Conservation (phyloP, 2,797 vertebrate species). For the Myotis planiceps region DNA sequence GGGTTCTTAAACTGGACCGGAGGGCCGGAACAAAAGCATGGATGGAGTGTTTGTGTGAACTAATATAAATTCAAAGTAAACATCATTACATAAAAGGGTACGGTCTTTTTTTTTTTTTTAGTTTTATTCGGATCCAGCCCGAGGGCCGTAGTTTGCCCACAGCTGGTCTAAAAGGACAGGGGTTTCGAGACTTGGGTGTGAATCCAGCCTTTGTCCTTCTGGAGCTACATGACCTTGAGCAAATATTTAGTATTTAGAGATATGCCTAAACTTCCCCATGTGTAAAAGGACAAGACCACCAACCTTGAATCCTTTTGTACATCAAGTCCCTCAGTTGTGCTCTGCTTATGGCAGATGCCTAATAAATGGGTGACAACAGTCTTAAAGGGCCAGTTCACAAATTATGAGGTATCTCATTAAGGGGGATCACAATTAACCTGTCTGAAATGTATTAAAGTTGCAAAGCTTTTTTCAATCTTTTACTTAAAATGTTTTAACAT, state of each 20-base stretch:
- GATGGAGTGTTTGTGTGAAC: no score
- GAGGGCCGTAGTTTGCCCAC: no score
- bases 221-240: not conserved
- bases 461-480: not conserved
- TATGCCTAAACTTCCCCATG: not conserved
- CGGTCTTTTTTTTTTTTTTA: no score
- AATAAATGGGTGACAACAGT: not conserved
- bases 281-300: not conserved
- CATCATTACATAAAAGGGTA: no score
- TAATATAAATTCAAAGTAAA: no score
- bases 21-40: no score
- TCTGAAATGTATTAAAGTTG: not conserved
- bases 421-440: not conserved
- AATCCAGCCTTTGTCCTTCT: slow-evolving; percentile 39
- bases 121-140: no score
- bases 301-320: slow-evolving; percentile 1
- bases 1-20: no score
- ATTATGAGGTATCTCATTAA: not conserved
- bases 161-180: not conserved
- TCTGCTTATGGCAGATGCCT: not conserved
- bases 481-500: slow-evolving; percentile 27
- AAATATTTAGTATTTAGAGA: not conserved
- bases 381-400: not conserved
- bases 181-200: not conserved
- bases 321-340: not conserved